Percentiles rank a stretch among this genome's conserved stretches.
Conservation (phyloP, 2,113 vertebrate genomes). For the Anarhynchus alexandrinus region DNA sequence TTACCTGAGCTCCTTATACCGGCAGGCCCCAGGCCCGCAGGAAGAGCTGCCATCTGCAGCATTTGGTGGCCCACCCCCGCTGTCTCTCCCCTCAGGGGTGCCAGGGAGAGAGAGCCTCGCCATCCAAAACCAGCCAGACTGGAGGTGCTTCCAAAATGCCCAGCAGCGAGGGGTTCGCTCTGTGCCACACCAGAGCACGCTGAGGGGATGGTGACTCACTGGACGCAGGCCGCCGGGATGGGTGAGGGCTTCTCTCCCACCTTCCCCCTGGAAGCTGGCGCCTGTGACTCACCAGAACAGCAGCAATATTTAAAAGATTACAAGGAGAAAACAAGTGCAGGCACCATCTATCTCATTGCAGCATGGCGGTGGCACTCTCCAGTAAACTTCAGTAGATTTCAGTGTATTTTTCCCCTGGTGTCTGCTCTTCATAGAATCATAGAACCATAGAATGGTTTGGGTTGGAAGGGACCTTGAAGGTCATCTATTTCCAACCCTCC, state of each 20-base stretch:
- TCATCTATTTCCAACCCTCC: not conserved
- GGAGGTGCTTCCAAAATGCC: not conserved
- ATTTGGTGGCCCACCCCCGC: fast-evolving
- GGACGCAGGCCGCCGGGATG: fast-evolving
- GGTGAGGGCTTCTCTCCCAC: not conserved
- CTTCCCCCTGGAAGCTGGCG: not conserved
- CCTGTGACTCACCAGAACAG: not conserved
- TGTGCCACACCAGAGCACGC: fast-evolving
- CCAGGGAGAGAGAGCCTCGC: not conserved
- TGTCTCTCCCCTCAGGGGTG: fast-evolving
- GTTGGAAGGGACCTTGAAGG: not conserved
- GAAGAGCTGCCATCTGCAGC: not conserved
- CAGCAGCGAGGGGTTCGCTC: fast-evolving
- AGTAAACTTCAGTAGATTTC: not conserved
- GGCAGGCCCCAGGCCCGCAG: fast-evolving
- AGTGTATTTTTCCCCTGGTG: not conserved
- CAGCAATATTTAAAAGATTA: not conserved
- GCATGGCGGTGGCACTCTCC: not conserved
- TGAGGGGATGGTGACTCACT: fast-evolving
- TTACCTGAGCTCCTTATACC: fast-evolving
- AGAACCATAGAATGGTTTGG: not conserved
- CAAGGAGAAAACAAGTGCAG: not conserved
- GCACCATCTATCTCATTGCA: not conserved
- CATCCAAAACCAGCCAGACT: fast-evolving
- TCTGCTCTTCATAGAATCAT: not conserved